Evolutionary conservation across 2,113 vertebrate species (phyloP), one percentile per base, ranked within the genome.

Genomic region (Oreochromis niloticus): DNA sequence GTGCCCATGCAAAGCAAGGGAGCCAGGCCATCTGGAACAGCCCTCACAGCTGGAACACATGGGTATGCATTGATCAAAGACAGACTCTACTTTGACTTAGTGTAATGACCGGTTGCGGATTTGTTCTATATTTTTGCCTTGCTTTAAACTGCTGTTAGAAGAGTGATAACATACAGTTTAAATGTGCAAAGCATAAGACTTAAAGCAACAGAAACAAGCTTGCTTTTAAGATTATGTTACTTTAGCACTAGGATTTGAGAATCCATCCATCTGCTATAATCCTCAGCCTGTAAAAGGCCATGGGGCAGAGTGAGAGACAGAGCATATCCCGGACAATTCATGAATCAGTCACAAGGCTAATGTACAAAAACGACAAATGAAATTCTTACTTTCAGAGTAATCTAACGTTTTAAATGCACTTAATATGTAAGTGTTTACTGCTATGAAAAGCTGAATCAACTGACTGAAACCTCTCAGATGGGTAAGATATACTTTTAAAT

Each of bases 21-120:
- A 84, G 88, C 66, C 79, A 81, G 83, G 87, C 92, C 91, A 94
- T 93, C 90, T 94, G 95, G 89, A 87, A 85, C 88, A 88, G 84
- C 83, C 73, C 83, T 82, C 79, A 43, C 94, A 94, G 90, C 93
- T 94, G 92, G 93, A 93, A 89, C 85, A 84, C 90, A 84, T 52
- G 61, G 80, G 54, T 57, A 68, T 50, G 66, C 57, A 39, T 17
- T 85, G 89, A 91, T 90, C 71, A 89, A 90, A 91, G 82, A 48
- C 71, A 6, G 41, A 48, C 48, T 61, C 56, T 79, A 81, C 80
- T 83, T 81, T 85, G 81, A 87, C 80, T 78, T 22, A 52, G 54
- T 66, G 73, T 61, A 91, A 87, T 79, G 56, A 89, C 46, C 7
- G 48, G 52, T 78, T 78, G 19, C 0, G 10, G 22, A 52, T 36